These are phyloP conservation scores for Hipparchia sbordonii DNA, from an alignment of 2,888 invertebrate genomes.

Conservation along the genomic window DNA sequence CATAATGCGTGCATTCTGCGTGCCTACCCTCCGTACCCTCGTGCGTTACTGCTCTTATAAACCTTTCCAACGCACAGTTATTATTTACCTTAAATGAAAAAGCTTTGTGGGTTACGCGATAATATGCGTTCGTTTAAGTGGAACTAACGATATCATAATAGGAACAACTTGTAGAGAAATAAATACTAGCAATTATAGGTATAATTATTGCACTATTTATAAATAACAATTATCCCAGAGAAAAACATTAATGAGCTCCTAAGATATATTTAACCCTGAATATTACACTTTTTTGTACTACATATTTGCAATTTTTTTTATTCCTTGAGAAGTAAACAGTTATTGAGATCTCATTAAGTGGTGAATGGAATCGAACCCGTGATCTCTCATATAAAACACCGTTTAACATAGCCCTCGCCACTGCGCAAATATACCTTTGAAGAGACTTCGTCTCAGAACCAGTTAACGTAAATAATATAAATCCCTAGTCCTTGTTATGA, in stretches of 20 bases:
- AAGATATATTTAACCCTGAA: no score
- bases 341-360: no score
- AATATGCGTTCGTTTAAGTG: not conserved
- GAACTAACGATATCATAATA: constrained; percentile 1
- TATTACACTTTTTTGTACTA: no score
- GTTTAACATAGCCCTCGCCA: no score
- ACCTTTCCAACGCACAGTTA: constrained; percentile 2
- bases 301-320: no score
- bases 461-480: no score
- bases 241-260: not conserved
- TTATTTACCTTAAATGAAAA: not conserved
- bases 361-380: no score
- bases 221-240: not conserved
- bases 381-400: no score
- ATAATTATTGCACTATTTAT: not conserved
- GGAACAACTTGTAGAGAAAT: not conserved
- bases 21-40: constrained; percentile 39
- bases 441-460: no score
- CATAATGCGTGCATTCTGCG: constrained; percentile 51
- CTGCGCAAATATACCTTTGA: no score
- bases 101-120: not conserved
- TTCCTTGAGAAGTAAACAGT: no score
- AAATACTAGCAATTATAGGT: not conserved
- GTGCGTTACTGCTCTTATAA: constrained; percentile 9
- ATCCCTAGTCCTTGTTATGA: no score